Evolutionary conservation across 2,888 invertebrate species (phyloP).

Genomic region (Augochlorella aurata): DNA sequence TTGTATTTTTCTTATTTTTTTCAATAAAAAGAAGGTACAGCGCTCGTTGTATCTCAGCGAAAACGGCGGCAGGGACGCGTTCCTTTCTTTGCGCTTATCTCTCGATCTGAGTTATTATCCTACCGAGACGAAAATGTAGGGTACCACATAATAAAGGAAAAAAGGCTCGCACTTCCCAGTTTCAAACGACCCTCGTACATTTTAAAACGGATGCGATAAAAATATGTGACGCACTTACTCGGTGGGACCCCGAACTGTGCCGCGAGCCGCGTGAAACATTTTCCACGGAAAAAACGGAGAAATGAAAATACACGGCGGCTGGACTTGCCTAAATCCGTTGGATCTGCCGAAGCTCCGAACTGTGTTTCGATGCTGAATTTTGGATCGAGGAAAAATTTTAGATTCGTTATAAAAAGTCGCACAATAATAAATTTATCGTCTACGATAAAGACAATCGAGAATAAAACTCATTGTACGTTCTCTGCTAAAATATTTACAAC

Average conservation of each 20-base stretch:
- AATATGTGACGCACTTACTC: conserved; percentile 20
- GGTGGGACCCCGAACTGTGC: not conserved
- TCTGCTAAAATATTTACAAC: too few species aligned
- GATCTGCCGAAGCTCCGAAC: too few species aligned
- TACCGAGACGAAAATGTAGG: not conserved
- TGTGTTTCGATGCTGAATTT: too few species aligned
- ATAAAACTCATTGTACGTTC: too few species aligned
- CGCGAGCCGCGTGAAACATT: not conserved
- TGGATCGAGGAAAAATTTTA: too few species aligned
- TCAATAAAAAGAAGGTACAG: not conserved
- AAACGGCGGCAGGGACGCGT: not conserved
- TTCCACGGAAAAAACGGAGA: not conserved
- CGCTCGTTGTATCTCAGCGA: not conserved
- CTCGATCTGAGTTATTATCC: conserved; percentile 18
- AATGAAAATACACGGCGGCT: not conserved
- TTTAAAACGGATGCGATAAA: conserved; percentile 25
- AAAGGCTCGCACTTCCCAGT: not conserved
- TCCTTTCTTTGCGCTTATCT: conserved; percentile 9
- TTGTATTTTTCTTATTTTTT: not conserved
- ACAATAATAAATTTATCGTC: too few species aligned
- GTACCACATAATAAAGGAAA: not conserved
- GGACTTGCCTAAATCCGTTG: too few species aligned
- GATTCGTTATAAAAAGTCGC: too few species aligned
- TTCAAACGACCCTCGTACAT: conserved; percentile 15
- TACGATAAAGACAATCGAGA: too few species aligned